Conservation (phyloP, 2,113 vertebrate genomes). For the Melanotaenia duboulayi region DNA sequence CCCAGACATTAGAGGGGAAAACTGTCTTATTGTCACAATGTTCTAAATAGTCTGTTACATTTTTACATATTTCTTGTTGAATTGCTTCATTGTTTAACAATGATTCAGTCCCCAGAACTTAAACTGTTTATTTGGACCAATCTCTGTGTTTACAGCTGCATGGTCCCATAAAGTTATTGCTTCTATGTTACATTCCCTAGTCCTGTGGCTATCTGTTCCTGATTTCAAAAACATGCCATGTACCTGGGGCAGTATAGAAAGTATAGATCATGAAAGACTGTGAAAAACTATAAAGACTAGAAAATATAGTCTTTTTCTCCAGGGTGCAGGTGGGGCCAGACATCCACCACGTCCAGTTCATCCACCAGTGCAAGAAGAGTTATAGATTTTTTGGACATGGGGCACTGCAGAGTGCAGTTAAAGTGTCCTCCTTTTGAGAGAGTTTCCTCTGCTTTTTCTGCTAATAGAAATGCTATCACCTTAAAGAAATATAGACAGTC, state of each 20-base stretch:
- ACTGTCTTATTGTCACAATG: background rate
- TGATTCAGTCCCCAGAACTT: background rate
- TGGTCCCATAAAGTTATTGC: background rate
- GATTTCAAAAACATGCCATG: background rate
- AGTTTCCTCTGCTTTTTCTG: background rate
- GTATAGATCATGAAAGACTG: too few relatives aligned
- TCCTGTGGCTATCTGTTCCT: background rate
- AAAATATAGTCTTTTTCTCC: background rate
- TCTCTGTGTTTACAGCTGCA: background rate
- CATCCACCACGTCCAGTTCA: background rate
- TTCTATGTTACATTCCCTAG: constrained; percentile 2
- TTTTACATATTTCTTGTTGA: background rate
- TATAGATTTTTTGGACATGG: background rate
- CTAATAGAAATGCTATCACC: background rate
- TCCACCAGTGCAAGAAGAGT: background rate
- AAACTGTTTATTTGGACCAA: background rate
- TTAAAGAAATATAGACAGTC: background rate
- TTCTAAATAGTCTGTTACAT: background rate
- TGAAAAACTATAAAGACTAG: too few relatives aligned
- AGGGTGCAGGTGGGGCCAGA: background rate
- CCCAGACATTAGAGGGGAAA: background rate
- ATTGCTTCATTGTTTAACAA: background rate
- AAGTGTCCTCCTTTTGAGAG: background rate
- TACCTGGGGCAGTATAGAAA: background rate
- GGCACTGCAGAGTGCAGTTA: background rate